Percentiles rank a stretch among this genome's conserved stretches.
Conservation (phyloP, 2,888 invertebrate species). For the Hyles lineata region DNA sequence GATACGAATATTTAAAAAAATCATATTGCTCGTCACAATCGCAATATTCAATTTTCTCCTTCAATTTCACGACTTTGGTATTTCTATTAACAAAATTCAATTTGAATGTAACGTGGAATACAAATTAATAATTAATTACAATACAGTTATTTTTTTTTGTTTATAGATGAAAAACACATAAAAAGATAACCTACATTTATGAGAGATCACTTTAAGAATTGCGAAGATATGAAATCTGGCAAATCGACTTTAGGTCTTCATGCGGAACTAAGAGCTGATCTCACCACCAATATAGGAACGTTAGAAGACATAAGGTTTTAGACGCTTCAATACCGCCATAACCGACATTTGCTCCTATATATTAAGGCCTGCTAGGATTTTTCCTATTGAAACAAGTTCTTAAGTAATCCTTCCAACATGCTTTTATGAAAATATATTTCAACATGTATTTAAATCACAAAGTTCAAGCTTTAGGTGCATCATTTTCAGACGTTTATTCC, state of each 20-base stretch:
- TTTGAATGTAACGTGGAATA: background rate
- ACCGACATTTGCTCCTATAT: no score
- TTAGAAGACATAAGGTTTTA: no score
- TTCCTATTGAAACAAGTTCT: background rate
- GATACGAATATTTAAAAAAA: constrained; percentile 33
- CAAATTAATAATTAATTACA: background rate
- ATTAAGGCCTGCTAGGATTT: no score
- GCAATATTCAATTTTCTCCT: constrained; percentile 20
- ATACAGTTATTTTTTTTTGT: background rate
- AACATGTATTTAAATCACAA: background rate
- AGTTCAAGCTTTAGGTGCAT: background rate
- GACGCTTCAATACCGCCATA: no score
- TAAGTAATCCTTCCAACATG: no score
- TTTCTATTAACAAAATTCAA: background rate
- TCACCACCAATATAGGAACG: no score
- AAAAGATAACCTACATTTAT: no score
- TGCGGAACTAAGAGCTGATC: no score
- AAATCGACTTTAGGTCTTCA: no score
- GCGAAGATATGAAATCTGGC: no score
- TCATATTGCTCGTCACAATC: constrained; percentile 31
- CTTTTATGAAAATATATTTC: background rate
- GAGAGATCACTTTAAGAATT: no score
- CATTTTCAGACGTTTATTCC: background rate
- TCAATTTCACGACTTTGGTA: background rate
- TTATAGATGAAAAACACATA: no score